Conservation (phyloP, 2,113 vertebrate genomes). For the Verasper variegatus region DNA sequence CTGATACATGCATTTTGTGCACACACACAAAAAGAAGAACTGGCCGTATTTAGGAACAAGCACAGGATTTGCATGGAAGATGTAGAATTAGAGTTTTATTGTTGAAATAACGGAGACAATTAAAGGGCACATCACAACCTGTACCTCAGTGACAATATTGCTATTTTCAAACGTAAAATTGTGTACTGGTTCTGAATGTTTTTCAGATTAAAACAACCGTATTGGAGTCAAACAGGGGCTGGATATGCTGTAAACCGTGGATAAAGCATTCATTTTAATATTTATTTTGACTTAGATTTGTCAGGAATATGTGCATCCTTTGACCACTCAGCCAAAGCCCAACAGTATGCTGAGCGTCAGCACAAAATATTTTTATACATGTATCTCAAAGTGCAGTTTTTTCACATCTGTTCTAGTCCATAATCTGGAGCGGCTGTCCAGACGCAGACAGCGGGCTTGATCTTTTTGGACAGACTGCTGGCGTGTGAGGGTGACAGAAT, state of each 20-base stretch:
- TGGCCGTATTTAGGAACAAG: no score
- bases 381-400: background rate
- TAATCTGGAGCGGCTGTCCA: conserved; percentile 13
- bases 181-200: background rate
- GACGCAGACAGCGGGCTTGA: conserved; percentile 14
- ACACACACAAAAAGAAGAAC: no score
- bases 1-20: background rate
- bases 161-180: background rate
- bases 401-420: conserved; percentile 26
- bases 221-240: background rate
- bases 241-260: background rate
- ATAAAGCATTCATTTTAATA: no score
- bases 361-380: background rate
- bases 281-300: background rate
- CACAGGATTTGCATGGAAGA: background rate
- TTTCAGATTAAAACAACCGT: background rate
- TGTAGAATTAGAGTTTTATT: conserved; percentile 24
- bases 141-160: conserved; percentile 1
- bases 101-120: conserved; percentile 46
- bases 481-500: conserved; percentile 34
- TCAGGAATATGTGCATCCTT: background rate
- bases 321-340: background rate
- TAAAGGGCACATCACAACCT: conserved; percentile 13
- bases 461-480: conserved; percentile 33
- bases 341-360: background rate